Percentiles rank a stretch among this genome's conserved stretches.
Conservation (phyloP, 2,888 invertebrate genomes). For the Strigamia maritima region DNA sequence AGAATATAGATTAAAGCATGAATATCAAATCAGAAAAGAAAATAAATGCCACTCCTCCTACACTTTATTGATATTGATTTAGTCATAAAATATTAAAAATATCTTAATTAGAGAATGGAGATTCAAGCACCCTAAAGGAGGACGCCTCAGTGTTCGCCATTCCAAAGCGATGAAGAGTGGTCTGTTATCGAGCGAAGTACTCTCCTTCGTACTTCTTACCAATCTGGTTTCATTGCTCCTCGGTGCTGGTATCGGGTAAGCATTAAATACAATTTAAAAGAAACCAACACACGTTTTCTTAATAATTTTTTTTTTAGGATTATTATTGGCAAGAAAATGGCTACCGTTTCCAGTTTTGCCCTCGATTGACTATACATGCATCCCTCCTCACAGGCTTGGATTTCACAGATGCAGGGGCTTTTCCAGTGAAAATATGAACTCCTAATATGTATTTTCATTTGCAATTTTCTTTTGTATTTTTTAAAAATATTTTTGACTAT, state of each 20-base stretch:
- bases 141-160: conserved; percentile 61
- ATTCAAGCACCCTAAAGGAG: conserved; percentile 67
- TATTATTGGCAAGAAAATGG: conserved; percentile 36
- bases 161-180: conserved; percentile 73
- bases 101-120: conserved; percentile 69
- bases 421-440: conserved; percentile 13
- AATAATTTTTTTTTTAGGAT: conserved; percentile 29
- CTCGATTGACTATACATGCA: conserved; percentile 35
- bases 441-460: neutral
- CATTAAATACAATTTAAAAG: neutral
- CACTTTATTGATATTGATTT: too few relatives aligned
- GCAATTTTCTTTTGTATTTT: conserved; percentile 20
- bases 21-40: too few relatives aligned
- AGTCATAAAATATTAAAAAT: neutral
- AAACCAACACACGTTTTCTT: neutral
- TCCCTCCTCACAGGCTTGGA: conserved; percentile 21
- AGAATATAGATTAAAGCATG: too few relatives aligned
- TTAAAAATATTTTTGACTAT: neutral
- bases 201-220: conserved; percentile 83
- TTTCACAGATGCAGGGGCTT: conserved; percentile 20
- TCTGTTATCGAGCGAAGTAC: conserved; percentile 81
- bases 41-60: too few relatives aligned
- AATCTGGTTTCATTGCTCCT: conserved; percentile 84
- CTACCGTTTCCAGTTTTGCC: conserved; percentile 38
- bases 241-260: conserved; percentile 87